phyloP scores from a whole-genome alignment of 35 echinoderm and acorn worm genomes.

The Patiria miniata region DNA sequence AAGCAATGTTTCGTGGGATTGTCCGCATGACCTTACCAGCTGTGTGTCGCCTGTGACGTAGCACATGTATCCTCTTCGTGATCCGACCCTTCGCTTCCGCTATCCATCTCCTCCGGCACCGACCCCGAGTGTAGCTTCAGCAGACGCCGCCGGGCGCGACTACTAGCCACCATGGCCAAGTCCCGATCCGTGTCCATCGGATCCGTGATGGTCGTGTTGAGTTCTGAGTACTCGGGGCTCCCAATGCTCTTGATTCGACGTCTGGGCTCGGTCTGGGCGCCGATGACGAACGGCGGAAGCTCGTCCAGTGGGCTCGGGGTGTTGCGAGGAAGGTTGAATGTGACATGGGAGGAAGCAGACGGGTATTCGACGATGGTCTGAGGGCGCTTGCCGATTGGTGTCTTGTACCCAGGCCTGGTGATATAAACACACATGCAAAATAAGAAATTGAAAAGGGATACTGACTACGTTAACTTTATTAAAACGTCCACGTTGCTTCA shows the following conservation, averaged over 20 bases:
- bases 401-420: neutral
- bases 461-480: too few species aligned
- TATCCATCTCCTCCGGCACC: constrained; percentile 57
- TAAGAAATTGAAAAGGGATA: too few species aligned
- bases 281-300: constrained; percentile 15
- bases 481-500: too few species aligned
- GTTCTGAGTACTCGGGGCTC: constrained; percentile 27
- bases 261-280: constrained; percentile 30
- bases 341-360: constrained; percentile 31
- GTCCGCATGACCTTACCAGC: neutral
- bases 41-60: neutral
- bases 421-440: neutral
- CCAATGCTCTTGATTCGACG: constrained; percentile 8
- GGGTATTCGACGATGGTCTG: neutral
- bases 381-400: neutral
- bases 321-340: constrained; percentile 55
- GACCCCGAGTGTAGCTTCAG: constrained; percentile 23
- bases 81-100: constrained; percentile 46
- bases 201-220: constrained; percentile 59
- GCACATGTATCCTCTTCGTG: neutral
- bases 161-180: neutral
- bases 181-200: constrained; percentile 60
- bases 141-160: constrained; percentile 7
- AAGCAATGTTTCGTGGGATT: too few species aligned
- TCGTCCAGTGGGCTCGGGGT: constrained; percentile 52